These are phyloP conservation scores for Tinea trinotella DNA, from an alignment of 2,888 invertebrate genomes.

Conservation along the genomic window DNA sequence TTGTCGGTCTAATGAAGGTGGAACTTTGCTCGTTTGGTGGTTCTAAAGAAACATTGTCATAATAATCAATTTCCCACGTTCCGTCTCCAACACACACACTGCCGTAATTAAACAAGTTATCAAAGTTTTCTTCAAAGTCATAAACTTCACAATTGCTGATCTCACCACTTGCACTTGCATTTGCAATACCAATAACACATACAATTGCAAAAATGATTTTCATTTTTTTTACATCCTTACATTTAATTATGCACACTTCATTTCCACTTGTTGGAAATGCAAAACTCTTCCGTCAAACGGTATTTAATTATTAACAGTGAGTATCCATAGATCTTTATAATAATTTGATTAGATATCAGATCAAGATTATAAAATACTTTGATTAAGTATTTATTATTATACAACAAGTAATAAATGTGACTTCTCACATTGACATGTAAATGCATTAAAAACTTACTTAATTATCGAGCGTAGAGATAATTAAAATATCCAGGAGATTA, in stretches of 20 bases:
- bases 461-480: too few species aligned
- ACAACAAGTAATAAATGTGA: too few species aligned
- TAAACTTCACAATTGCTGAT: conserved; percentile 22
- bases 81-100: conserved; percentile 26
- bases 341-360: conserved; percentile 1
- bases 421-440: too few species aligned
- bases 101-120: conserved; percentile 30
- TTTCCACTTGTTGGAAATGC: too few species aligned
- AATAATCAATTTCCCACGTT: conserved; percentile 32
- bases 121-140: conserved; percentile 34
- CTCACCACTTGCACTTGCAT: neutral
- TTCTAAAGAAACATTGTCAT: conserved; percentile 26
- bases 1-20: conserved; percentile 29
- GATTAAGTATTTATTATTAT: too few species aligned
- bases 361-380: neutral
- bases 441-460: too few species aligned
- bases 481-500: too few species aligned
- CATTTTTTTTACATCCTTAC: neutral
- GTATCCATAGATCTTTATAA: neutral
- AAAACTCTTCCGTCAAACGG: neutral
- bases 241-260: too few species aligned
- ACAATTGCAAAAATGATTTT: neutral
- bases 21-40: conserved; percentile 27
- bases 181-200: neutral
- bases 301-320: neutral